These are phyloP conservation scores for Ormyrus nitidulus DNA, from an alignment of 2,888 invertebrate species.

Conservation along the genomic window DNA sequence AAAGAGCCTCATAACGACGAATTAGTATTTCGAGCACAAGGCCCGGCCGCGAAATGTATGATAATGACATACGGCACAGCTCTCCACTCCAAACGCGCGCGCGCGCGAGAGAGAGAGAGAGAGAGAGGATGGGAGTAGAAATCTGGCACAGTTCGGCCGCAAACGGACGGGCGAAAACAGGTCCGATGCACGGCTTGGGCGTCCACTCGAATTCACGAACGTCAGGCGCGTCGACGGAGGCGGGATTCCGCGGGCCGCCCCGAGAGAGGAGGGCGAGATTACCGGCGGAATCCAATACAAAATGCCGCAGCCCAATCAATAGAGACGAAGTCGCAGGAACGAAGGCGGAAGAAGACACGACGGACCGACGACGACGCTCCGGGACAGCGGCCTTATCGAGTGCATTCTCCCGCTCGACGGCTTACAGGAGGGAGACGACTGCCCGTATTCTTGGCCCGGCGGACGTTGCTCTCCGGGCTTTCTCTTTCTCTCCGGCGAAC, in stretches of 20 bases:
- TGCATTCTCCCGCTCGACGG: slow-evolving; percentile 20
- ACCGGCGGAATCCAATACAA: slow-evolving; percentile 68
- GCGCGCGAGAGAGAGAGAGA: background rate
- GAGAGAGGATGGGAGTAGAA: background rate
- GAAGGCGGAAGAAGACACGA: slow-evolving; percentile 45
- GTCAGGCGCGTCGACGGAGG: background rate
- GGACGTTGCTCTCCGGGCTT: slow-evolving; percentile 30
- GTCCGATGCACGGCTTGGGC: background rate
- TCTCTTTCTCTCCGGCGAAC: background rate
- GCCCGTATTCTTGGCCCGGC: slow-evolving; percentile 17
- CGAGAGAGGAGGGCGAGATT: slow-evolving; percentile 57
- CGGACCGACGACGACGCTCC: slow-evolving; percentile 3
- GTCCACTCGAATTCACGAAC: slow-evolving; percentile 13
- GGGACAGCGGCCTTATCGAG: slow-evolving; percentile 22
- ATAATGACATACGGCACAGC: slow-evolving; percentile 27
- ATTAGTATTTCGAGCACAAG: background rate
- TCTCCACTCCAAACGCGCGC: background rate
- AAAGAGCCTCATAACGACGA: slow-evolving; percentile 14
- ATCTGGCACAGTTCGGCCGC: too few species aligned
- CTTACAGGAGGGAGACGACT: background rate
- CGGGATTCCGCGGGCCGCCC: background rate
- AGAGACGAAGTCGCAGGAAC: slow-evolving; percentile 61
- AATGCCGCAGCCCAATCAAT: slow-evolving; percentile 74
- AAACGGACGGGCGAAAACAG: too few species aligned
- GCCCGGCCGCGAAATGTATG: slow-evolving; percentile 14